These are phyloP conservation scores for Imbricaverruca yamaguchii DNA, from an alignment of 2,888 invertebrate genomes.

Conservation along the genomic window DNA sequence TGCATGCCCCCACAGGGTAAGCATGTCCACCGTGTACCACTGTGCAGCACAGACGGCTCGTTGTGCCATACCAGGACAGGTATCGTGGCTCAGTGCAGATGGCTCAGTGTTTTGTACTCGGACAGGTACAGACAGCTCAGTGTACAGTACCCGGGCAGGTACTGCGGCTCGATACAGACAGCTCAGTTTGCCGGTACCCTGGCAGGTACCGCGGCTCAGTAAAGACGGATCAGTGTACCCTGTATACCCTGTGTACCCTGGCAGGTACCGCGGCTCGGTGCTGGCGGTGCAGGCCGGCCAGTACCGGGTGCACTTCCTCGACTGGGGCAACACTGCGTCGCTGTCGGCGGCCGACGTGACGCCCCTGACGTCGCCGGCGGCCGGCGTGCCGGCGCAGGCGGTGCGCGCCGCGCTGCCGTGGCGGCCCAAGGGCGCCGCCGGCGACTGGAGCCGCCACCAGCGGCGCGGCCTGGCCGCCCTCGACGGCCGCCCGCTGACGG, in stretches of 20 bases:
- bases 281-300: not conserved
- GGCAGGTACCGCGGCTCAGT: too few species aligned
- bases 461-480: not conserved
- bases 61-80: too few species aligned
- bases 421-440: conserved; percentile 5
- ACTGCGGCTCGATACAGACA: not conserved
- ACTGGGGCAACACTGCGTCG: not conserved
- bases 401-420: conserved; percentile 7
- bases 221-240: not conserved
- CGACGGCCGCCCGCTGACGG: not conserved
- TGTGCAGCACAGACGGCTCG: too few species aligned
- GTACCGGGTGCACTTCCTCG: not conserved
- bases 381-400: not conserved
- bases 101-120: not conserved
- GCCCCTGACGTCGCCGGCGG: not conserved
- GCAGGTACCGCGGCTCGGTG: not conserved
- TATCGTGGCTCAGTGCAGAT: too few species aligned
- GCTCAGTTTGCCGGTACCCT: not conserved
- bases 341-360: not conserved
- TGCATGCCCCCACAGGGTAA: too few species aligned
- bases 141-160: not conserved
- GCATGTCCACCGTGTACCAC: too few species aligned
- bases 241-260: too few species aligned
- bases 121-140: not conserved
- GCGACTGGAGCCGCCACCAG: not conserved